Conservation (phyloP, 2,888 invertebrate genomes). For the Mamestra brassicae region DNA sequence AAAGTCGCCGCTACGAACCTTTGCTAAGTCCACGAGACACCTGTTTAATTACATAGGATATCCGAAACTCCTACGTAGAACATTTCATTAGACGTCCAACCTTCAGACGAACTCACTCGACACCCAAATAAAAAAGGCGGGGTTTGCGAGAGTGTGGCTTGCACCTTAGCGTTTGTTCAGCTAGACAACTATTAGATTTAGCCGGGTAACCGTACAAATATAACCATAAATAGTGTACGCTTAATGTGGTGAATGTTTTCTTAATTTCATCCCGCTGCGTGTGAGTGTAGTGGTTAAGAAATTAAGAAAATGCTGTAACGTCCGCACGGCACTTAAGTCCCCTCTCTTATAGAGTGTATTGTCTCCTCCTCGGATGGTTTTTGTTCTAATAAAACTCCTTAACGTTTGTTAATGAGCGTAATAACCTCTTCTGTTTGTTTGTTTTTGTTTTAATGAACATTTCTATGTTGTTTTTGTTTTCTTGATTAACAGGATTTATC, state of each 20-base stretch:
- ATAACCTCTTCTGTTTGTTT: conserved; percentile 76
- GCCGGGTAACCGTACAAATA: conserved; percentile 73
- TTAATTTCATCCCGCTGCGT: conserved; percentile 90
- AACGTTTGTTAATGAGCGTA: conserved; percentile 85
- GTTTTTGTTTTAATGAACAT: conserved; percentile 70
- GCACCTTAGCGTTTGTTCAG: conserved; percentile 58
- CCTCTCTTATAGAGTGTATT: conserved; percentile 81
- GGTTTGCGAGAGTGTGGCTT: conserved; percentile 58
- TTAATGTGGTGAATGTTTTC: conserved; percentile 89
- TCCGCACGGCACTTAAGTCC: conserved; percentile 86
- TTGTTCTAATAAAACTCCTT: conserved; percentile 86
- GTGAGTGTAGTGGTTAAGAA: conserved; percentile 87
- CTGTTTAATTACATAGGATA: conserved; percentile 75
- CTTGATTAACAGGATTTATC: conserved; percentile 62
- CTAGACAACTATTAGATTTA: conserved; percentile 69
- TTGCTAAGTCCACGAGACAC: conserved; percentile 68
- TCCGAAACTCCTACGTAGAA: conserved; percentile 67
- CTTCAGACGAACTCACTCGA: conserved; percentile 65
- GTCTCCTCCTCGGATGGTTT: conserved; percentile 87
- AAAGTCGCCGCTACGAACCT: conserved; percentile 53
- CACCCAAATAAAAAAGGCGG: conserved; percentile 68
- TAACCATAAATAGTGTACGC: conserved; percentile 78
- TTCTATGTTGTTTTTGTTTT: conserved; percentile 66
- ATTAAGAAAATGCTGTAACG: conserved; percentile 89
- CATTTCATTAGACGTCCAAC: conserved; percentile 73